Evolutionary conservation across 1,140 invertebrate genomes (phyloP).

Genomic region (Leucophenga varia): DNA sequence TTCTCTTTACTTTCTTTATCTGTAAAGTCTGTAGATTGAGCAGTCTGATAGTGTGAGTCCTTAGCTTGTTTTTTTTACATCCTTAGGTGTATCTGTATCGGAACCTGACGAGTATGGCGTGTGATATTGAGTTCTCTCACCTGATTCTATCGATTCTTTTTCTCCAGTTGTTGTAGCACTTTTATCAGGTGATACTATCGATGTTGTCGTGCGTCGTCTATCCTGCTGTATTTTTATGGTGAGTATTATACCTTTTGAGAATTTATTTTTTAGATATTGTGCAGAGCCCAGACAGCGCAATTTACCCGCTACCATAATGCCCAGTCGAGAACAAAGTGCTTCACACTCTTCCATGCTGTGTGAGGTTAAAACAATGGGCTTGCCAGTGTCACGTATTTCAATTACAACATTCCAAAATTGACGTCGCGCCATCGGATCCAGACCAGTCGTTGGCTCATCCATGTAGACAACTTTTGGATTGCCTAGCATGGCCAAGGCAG

Average conservation of each 20-base stretch:
- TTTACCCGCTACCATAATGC: slow-evolving; percentile 83
- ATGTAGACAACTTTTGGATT: slow-evolving; percentile 82
- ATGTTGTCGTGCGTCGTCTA: too few species aligned
- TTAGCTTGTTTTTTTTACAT: too few species aligned
- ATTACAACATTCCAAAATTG: slow-evolving; percentile 71
- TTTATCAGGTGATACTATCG: too few species aligned
- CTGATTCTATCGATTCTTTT: too few species aligned
- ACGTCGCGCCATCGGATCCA: slow-evolving; percentile 79
- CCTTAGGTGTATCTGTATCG: too few species aligned
- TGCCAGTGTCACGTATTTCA: slow-evolving; percentile 61
- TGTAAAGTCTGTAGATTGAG: neutral
- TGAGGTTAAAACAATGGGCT: slow-evolving; percentile 72
- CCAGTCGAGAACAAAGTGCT: slow-evolving; percentile 75
- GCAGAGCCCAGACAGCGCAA: slow-evolving; percentile 67
- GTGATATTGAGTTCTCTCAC: too few species aligned
- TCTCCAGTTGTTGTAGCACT: too few species aligned
- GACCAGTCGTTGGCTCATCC: slow-evolving; percentile 77
- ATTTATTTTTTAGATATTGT: slow-evolving; percentile 67
- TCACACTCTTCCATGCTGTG: slow-evolving; percentile 84
- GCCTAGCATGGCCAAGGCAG: slow-evolving; percentile 84
- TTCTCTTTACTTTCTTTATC: neutral
- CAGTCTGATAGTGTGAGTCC: too few species aligned
- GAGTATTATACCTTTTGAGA: slow-evolving; percentile 65
- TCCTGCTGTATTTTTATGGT: slow-evolving; percentile 14
- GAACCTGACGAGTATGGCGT: too few species aligned